These are phyloP conservation scores for Macquaria ambigua DNA, from an alignment of 2,113 vertebrate genomes.

Conservation along the genomic window DNA sequence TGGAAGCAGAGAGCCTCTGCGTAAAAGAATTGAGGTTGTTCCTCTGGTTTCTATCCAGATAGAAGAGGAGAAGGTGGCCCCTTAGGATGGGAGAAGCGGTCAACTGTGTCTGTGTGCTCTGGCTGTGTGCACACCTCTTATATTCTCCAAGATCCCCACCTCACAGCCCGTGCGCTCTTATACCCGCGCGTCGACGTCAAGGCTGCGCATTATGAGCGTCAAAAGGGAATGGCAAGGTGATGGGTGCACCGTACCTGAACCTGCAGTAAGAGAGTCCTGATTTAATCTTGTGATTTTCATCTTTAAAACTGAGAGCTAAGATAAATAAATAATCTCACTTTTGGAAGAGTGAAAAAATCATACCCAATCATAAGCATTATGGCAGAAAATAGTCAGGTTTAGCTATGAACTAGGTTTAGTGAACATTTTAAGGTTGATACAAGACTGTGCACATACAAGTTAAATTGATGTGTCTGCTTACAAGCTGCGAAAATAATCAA, in stretches of 20 bases:
- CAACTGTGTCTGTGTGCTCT: conserved; percentile 11
- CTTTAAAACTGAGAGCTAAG: background rate
- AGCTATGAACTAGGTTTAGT: background rate
- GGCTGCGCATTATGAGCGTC: conserved; percentile 14
- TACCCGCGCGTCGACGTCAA: conserved; percentile 46
- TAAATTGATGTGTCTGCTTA: background rate
- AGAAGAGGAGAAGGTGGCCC: conserved; percentile 7
- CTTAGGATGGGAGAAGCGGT: background rate
- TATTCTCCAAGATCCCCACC: conserved; percentile 32
- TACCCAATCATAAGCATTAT: background rate
- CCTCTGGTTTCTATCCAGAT: conserved; percentile 35
- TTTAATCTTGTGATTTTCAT: background rate
- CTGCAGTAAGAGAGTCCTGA: fast-evolving
- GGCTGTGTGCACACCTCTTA: conserved; percentile 11
- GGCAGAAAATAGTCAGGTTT: background rate
- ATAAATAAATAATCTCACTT: background rate
- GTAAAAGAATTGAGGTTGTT: background rate
- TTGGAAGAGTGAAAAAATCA: background rate
- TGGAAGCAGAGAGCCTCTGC: background rate
- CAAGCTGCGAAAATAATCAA: conserved; percentile 17
- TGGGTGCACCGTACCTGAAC: background rate
- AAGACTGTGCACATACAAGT: background rate
- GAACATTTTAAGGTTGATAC: background rate
- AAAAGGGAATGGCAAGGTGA: background rate
- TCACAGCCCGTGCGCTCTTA: conserved; percentile 1